Percentiles rank a stretch among this genome's conserved stretches.
phyloP scores from a whole-genome alignment of 2,113 vertebrate species.

The Saccopteryx leptura region DNA sequence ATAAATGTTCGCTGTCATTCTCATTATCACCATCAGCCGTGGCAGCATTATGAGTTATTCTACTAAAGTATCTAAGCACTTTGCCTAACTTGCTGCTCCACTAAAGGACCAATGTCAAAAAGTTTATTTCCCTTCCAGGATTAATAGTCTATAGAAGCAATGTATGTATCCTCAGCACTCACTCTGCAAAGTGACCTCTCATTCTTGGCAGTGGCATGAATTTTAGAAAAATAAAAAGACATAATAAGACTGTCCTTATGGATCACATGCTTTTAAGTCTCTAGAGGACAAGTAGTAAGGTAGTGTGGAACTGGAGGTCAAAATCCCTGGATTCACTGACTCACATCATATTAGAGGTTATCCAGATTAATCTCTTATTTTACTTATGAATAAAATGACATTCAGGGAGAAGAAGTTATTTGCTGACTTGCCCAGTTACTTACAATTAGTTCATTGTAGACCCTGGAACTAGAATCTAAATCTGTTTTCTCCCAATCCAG shows the following conservation, averaged over 20 bases:
- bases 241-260: background rate
- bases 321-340: background rate
- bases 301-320: background rate
- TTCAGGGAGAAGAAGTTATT: conserved; percentile 9
- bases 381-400: conserved; percentile 26
- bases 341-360: conserved; percentile 5
- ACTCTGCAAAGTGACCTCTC: conserved; percentile 7
- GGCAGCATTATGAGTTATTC: background rate
- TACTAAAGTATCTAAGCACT: background rate
- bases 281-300: background rate
- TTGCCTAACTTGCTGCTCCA: background rate
- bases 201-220: background rate
- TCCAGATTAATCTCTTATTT: conserved; percentile 39
- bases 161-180: background rate
- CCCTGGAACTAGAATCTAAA: background rate
- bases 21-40: background rate
- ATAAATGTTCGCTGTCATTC: conserved; percentile 3
- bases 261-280: background rate
- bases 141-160: conserved; percentile 41
- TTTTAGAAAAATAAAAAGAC: conserved; percentile 41
- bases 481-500: background rate
- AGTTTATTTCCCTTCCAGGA: conserved; percentile 28
- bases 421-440: conserved; percentile 21
- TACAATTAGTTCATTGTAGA: conserved; percentile 21
- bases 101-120: background rate